Conservation (phyloP, 1,140 invertebrate genomes). For the Delia radicum region DNA sequence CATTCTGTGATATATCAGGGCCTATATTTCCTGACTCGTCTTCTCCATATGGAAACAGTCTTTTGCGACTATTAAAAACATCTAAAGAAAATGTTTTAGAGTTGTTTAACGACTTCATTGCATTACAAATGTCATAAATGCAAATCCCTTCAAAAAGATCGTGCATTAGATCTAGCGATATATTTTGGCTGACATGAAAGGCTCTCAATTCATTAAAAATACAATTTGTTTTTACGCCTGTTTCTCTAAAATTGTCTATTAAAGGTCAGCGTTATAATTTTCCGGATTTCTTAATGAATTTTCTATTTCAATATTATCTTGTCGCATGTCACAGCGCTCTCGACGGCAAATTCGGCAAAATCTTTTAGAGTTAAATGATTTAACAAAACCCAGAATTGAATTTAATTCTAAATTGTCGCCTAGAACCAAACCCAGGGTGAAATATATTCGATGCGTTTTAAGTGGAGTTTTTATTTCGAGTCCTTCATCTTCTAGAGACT, state of each 20-base stretch:
- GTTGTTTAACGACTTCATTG: constrained; percentile 43
- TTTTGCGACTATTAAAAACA: constrained; percentile 29
- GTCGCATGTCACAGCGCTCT: constrained; percentile 28
- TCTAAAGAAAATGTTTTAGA: constrained; percentile 25
- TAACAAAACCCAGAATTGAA: constrained; percentile 37
- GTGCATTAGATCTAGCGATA: constrained; percentile 52
- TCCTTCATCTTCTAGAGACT: constrained; percentile 25
- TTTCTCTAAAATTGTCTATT: constrained; percentile 28
- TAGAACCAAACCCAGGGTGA: constrained; percentile 36
- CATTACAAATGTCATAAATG: constrained; percentile 44
- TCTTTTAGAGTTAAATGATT: constrained; percentile 40
- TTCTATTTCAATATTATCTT: constrained; percentile 26
- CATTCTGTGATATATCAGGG: too few species aligned
- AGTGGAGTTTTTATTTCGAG: background rate
- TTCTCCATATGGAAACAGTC: constrained; percentile 40
- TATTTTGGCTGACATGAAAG: constrained; percentile 53
- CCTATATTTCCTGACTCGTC: constrained; percentile 26
- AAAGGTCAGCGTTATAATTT: constrained; percentile 23
- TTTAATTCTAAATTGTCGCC: constrained; percentile 48
- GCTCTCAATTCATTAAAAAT: constrained; percentile 41
- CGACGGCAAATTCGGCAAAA: constrained; percentile 43
- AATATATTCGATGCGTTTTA: constrained; percentile 32
- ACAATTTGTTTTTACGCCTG: constrained; percentile 48
- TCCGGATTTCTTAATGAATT: constrained; percentile 6
- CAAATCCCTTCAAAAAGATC: constrained; percentile 54